Evolutionary conservation across 2,797 vertebrate species (phyloP).

Genomic region (Cuniculus paca): DNA sequence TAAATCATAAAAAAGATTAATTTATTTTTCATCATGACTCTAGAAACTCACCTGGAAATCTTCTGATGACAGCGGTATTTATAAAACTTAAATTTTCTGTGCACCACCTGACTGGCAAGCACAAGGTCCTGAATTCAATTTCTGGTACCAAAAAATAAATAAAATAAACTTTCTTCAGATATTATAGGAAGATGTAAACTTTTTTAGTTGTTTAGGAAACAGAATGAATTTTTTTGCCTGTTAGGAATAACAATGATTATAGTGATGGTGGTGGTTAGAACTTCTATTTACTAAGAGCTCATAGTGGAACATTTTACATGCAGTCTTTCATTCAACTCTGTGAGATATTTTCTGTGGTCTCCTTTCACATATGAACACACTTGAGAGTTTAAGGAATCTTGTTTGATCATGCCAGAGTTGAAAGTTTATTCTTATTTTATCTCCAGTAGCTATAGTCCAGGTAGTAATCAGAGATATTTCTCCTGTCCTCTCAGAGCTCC

Average conservation of each 20-base stretch:
- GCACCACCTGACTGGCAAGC: too few species aligned
- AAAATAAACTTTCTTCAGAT: slow-evolving; percentile 64
- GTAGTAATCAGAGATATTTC: background rate
- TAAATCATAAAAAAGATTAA: slow-evolving; percentile 63
- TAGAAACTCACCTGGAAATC: slow-evolving; percentile 59
- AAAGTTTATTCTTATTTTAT: background rate
- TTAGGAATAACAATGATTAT: background rate
- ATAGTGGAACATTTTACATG: background rate
- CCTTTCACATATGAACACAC: background rate
- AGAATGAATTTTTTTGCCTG: slow-evolving; percentile 71
- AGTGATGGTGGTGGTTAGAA: background rate
- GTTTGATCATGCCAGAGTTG: background rate
- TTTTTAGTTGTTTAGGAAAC: slow-evolving; percentile 42
- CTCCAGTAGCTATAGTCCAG: background rate
- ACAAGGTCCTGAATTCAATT: too few species aligned
- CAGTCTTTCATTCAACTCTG: background rate
- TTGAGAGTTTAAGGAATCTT: background rate
- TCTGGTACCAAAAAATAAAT: too few species aligned
- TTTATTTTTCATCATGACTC: slow-evolving; percentile 68
- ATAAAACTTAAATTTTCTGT: slow-evolving; percentile 6
- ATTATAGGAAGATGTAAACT: slow-evolving; percentile 73
- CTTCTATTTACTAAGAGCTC: background rate
- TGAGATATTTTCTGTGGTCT: background rate
- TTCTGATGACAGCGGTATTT: slow-evolving; percentile 40
- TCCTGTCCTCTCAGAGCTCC: background rate